Evolutionary conservation across 2,888 invertebrate species (phyloP).

Genomic region (Dicyrtoma fusca): DNA sequence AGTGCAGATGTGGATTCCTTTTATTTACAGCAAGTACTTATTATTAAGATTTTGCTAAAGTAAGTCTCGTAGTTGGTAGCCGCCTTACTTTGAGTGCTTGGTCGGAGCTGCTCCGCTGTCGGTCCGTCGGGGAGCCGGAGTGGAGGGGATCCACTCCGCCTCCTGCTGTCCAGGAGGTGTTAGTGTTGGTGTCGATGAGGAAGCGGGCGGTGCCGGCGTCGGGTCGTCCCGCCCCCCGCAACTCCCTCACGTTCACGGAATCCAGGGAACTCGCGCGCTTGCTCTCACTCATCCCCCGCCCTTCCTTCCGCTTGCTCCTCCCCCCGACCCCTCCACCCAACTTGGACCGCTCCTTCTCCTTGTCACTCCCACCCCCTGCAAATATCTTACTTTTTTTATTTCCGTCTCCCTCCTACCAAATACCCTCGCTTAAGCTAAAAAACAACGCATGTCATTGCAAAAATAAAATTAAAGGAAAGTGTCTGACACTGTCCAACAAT

Average conservation of each 20-base stretch:
- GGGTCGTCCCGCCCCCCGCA: too few species aligned
- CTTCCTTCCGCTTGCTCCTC: slow-evolving; percentile 39
- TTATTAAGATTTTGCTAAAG: background rate
- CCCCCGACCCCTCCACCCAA: slow-evolving; percentile 28
- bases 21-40: background rate
- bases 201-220: too few species aligned
- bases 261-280: slow-evolving; percentile 54
- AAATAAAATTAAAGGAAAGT: too few species aligned
- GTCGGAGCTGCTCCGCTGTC: slow-evolving; percentile 50
- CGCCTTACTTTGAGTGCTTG: slow-evolving; percentile 46
- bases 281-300: slow-evolving; percentile 38
- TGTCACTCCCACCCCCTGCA: slow-evolving; percentile 49
- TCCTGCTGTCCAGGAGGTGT: too few species aligned
- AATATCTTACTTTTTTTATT: too few species aligned
- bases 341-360: slow-evolving; percentile 25
- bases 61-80: background rate
- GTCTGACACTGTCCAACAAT: too few species aligned
- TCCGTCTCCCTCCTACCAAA: too few species aligned
- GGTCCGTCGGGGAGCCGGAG: slow-evolving; percentile 2
- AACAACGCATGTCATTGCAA: too few species aligned
- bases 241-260: slow-evolving; percentile 59
- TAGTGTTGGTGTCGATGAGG: too few species aligned
- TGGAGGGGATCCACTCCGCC: too few species aligned
- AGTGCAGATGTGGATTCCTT: background rate
- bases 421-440: too few species aligned